These are phyloP conservation scores for Tauraco hartlaubi DNA, from an alignment of 2,797 vertebrate genomes.

Conservation along the genomic window DNA sequence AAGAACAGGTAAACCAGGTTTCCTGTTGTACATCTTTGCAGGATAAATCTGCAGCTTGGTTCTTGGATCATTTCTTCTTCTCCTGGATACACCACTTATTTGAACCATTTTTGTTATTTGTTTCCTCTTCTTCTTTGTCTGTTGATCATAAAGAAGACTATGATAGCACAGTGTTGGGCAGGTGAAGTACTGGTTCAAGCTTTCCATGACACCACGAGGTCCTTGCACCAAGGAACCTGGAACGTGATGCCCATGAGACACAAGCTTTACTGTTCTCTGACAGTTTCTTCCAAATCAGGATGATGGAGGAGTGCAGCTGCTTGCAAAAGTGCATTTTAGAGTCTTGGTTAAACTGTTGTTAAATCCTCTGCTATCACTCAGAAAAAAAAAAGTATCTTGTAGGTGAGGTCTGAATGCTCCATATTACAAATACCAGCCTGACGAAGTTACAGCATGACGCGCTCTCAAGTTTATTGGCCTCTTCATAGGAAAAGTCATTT, in stretches of 20 bases:
- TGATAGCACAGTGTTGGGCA: neutral
- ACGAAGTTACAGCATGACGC: accelerated
- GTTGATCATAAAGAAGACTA: neutral
- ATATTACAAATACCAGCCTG: accelerated
- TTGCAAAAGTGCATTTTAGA: neutral
- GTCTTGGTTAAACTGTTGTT: neutral
- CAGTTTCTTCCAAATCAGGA: neutral
- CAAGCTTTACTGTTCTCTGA: neutral
- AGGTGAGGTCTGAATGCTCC: neutral
- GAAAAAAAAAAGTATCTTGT: no score
- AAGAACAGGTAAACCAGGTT: neutral
- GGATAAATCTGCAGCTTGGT: neutral
- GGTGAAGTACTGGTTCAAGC: neutral
- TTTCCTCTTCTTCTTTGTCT: neutral
- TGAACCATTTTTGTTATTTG: neutral
- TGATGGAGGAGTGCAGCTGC: neutral
- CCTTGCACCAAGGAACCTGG: neutral
- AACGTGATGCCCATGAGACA: neutral
- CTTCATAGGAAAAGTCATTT: neutral
- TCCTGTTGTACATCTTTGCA: neutral
- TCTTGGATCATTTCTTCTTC: neutral
- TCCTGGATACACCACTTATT: neutral
- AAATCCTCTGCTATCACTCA: neutral
- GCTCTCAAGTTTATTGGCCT: neutral
- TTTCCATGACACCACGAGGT: accelerated